Conservation (phyloP, 2,113 vertebrate species). For the Prunella himalayana region DNA sequence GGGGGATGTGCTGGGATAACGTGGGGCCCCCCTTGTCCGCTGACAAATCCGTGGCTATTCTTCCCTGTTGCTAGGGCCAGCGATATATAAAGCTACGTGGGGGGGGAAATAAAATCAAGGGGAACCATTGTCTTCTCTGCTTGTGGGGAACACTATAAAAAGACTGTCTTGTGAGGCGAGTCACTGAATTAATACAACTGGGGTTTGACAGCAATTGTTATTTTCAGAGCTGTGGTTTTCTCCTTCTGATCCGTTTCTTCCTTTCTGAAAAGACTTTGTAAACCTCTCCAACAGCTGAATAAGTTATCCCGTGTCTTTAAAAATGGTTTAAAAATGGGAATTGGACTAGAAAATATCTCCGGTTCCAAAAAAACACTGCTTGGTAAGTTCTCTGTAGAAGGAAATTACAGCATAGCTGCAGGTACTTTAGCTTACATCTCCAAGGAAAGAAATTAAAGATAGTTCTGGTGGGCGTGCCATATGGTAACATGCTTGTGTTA, state of each 20-base stretch:
- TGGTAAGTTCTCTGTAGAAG: background rate
- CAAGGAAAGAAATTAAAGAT: constrained; percentile 53
- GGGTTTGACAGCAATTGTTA: constrained; percentile 18
- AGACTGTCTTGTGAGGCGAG: constrained; percentile 2
- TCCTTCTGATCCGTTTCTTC: background rate
- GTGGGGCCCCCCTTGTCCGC: background rate
- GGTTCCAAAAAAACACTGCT: background rate
- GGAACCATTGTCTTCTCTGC: background rate
- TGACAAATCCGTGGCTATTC: constrained; percentile 5
- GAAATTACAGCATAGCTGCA: background rate
- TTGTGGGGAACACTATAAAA: constrained; percentile 1
- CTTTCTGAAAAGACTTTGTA: background rate
- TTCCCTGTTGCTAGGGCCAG: constrained; percentile 34
- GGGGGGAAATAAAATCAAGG: background rate
- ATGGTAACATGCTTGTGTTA: constrained; percentile 14
- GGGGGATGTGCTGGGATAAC: background rate
- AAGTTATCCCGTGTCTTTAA: background rate
- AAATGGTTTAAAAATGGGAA: background rate
- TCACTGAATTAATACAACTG: background rate
- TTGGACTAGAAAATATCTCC: background rate
- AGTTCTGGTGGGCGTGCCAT: constrained; percentile 62
- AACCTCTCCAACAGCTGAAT: background rate
- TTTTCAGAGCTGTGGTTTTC: background rate
- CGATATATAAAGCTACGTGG: background rate
- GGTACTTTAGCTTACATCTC: constrained; percentile 25